phyloP scores from a whole-genome alignment of 2,113 vertebrate genomes.

The Sinocyclocheilus maitianheensis region DNA sequence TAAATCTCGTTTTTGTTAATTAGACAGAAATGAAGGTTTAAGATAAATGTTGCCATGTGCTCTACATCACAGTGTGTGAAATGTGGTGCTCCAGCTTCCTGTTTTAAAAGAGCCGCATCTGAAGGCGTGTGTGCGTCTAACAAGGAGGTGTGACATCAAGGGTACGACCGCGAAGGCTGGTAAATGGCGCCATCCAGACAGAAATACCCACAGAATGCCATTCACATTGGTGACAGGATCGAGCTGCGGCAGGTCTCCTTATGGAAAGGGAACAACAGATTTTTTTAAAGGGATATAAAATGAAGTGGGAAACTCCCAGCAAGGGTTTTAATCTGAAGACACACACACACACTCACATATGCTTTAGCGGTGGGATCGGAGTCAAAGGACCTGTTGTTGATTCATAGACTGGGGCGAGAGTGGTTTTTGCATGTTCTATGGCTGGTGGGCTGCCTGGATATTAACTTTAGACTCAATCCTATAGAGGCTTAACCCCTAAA shows the following conservation, averaged over 20 bases:
- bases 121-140: constrained; percentile 27
- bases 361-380: constrained; percentile 45
- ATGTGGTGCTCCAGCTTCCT: constrained; percentile 67
- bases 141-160: constrained; percentile 61
- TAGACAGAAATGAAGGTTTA: constrained; percentile 74
- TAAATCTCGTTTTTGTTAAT: constrained; percentile 74
- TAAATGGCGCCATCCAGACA: constrained; percentile 31
- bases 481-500: constrained; percentile 62
- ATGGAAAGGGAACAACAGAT: constrained; percentile 22
- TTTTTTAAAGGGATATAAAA: constrained; percentile 37
- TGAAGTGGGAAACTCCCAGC: constrained; percentile 31
- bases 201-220: constrained; percentile 44
- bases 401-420: constrained; percentile 62
- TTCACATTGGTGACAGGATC: constrained; percentile 39
- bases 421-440: constrained; percentile 70
- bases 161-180: not conserved
- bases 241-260: constrained; percentile 39
- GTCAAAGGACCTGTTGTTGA: constrained; percentile 69
- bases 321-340: constrained; percentile 1
- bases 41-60: constrained; percentile 77
- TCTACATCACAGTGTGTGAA: constrained; percentile 62
- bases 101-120: constrained; percentile 58
- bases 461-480: constrained; percentile 71
- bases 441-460: constrained; percentile 63
- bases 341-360: constrained; percentile 13